These are phyloP conservation scores for Diogma glabrata DNA, from an alignment of 2,888 invertebrate species.

Conservation along the genomic window DNA sequence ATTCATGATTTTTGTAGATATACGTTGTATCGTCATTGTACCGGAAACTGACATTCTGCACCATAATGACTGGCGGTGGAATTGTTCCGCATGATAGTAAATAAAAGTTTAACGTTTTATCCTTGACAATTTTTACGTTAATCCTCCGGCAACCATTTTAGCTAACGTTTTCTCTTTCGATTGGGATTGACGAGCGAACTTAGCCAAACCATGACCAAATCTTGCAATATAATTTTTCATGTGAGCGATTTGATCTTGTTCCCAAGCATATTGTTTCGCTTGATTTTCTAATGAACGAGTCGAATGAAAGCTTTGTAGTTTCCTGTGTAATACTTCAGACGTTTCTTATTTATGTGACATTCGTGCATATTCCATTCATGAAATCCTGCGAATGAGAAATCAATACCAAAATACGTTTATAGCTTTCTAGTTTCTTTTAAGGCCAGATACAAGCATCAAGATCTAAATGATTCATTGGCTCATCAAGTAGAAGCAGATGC, in stretches of 20 bases:
- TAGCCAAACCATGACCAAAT: constrained; percentile 98
- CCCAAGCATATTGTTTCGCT: constrained; percentile 99
- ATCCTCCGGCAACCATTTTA: constrained; percentile 97
- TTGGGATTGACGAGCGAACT: constrained; percentile 96
- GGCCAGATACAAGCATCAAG: constrained; percentile 99
- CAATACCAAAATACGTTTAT: constrained; percentile 91
- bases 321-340: constrained; percentile 88
- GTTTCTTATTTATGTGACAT: constrained; percentile 88
- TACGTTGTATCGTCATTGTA: constrained; percentile 77
- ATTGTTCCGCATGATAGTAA: constrained; percentile 93
- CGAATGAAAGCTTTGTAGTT: constrained; percentile 96
- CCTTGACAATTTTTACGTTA: constrained; percentile 86
- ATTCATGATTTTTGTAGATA: constrained; percentile 96
- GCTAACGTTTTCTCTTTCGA: constrained; percentile 98
- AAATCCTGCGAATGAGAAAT: constrained; percentile 99
- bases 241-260: constrained; percentile 97
- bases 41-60: constrained; percentile 92
- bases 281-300: constrained; percentile 95
- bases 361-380: constrained; percentile 92
- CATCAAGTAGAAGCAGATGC: constrained; percentile 88
- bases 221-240: constrained; percentile 99
- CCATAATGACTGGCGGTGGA: constrained; percentile 99
- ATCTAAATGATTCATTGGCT: constrained; percentile 98
- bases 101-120: constrained; percentile 88
- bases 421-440: constrained; percentile 92